phyloP scores from a whole-genome alignment of 2,888 invertebrate genomes.

The Eupithecia dodoneata region DNA sequence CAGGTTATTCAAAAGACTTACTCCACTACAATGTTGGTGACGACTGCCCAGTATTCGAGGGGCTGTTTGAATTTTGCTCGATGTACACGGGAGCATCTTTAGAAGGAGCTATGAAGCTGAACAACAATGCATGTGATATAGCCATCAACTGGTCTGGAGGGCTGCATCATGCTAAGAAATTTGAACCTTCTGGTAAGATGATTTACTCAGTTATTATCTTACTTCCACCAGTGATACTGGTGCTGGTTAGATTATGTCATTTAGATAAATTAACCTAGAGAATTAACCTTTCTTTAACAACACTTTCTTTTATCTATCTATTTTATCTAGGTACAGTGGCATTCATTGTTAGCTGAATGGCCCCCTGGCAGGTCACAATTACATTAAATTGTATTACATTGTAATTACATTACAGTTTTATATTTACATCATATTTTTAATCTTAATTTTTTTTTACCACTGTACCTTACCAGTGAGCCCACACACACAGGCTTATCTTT shows the following conservation, averaged over 20 bases:
- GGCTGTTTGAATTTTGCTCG: conserved; percentile 98
- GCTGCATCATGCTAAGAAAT: conserved; percentile 99
- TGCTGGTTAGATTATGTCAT: neutral
- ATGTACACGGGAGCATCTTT: conserved; percentile 99
- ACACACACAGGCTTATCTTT: too few relatives aligned
- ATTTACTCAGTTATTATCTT: neutral
- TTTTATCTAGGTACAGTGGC: too few relatives aligned
- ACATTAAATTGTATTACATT: too few relatives aligned
- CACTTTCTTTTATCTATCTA: too few relatives aligned
- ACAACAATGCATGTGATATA: conserved; percentile 97
- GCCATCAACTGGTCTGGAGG: conserved; percentile 99
- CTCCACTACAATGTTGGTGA: conserved; percentile 99
- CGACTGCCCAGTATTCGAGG: conserved; percentile 98
- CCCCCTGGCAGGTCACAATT: too few relatives aligned
- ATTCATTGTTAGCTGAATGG: too few relatives aligned
- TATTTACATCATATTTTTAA: too few relatives aligned
- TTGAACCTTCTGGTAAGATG: conserved; percentile 93
- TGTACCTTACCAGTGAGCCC: too few relatives aligned
- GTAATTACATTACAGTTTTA: too few relatives aligned
- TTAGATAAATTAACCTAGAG: neutral
- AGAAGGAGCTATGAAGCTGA: conserved; percentile 98
- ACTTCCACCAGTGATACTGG: neutral
- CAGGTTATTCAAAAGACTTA: conserved; percentile 94
- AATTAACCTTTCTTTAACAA: neutral
- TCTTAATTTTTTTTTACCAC: too few relatives aligned